These are phyloP conservation scores for Notospermus geniculatus DNA, from an alignment of 1,140 invertebrate species.

Conservation along the genomic window DNA sequence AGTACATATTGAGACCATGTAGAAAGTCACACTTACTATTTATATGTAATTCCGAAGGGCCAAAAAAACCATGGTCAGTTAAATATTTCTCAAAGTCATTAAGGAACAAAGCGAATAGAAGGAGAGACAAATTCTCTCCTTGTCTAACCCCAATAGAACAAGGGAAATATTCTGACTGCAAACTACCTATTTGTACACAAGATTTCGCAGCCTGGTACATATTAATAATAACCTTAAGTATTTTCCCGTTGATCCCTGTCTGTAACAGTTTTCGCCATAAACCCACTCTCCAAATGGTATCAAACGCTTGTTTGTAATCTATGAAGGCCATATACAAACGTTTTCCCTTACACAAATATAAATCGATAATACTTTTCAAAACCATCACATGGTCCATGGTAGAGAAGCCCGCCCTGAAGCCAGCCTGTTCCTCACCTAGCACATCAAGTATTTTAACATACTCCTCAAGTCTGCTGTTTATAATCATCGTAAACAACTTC, in stretches of 20 bases:
- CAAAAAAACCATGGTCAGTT: not conserved
- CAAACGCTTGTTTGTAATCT: slow-evolving; percentile 26
- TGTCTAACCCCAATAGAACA: slow-evolving; percentile 16
- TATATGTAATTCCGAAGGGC: too few species aligned
- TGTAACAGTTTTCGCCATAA: slow-evolving; percentile 19
- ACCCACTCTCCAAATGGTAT: too few species aligned
- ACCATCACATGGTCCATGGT: slow-evolving; percentile 25
- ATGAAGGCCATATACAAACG: slow-evolving; percentile 21
- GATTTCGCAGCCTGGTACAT: slow-evolving; percentile 17
- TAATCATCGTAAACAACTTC: too few species aligned
- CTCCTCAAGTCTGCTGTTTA: too few species aligned
- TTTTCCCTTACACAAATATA: not conserved
- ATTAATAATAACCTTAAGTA: slow-evolving; percentile 16
- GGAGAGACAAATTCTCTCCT: slow-evolving; percentile 20
- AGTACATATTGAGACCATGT: slow-evolving; percentile 12
- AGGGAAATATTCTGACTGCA: slow-evolving; percentile 2
- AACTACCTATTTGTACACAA: slow-evolving; percentile 6
- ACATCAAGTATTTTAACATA: too few species aligned
- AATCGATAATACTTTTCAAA: slow-evolving; percentile 16
- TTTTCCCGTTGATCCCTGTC: slow-evolving; percentile 20
- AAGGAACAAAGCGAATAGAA: slow-evolving; percentile 20
- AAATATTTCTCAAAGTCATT: slow-evolving; percentile 20
- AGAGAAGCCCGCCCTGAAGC: slow-evolving; percentile 27
- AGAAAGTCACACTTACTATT: not conserved
- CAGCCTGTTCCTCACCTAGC: too few species aligned